phyloP scores from a whole-genome alignment of 1,140 invertebrate species.

The Amyelois transitella region DNA sequence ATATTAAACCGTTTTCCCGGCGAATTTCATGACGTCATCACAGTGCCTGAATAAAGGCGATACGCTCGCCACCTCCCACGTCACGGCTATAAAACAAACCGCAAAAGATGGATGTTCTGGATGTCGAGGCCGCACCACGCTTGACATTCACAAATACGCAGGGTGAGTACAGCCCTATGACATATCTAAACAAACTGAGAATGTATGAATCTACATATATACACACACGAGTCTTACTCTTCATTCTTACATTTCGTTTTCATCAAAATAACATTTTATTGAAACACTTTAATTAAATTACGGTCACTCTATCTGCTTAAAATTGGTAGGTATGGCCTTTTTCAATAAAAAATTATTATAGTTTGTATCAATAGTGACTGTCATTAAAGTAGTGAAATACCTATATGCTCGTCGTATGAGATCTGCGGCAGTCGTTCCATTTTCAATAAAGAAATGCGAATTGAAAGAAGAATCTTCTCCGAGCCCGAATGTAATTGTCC shows the following conservation, averaged over 20 bases:
- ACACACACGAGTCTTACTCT: background rate
- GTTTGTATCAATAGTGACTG: too few species aligned
- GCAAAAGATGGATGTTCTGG: constrained; percentile 1
- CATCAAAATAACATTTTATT: too few species aligned
- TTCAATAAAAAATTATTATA: too few species aligned
- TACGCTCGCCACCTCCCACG: constrained; percentile 3
- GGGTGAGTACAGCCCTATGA: background rate
- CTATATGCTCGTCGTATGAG: background rate
- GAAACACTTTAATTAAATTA: too few species aligned
- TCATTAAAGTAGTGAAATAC: too few species aligned
- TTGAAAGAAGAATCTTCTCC: constrained; percentile 44
- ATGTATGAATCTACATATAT: background rate
- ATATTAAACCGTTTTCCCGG: background rate
- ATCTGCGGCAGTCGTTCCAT: constrained; percentile 17
- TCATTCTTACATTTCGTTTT: too few species aligned
- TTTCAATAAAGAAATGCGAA: constrained; percentile 46
- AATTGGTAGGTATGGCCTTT: too few species aligned
- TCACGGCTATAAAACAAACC: constrained; percentile 1
- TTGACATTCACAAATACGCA: constrained; percentile 4
- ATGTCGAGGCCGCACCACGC: constrained; percentile 2
- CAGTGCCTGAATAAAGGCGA: constrained; percentile 1
- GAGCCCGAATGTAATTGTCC: constrained; percentile 46
- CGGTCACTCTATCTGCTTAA: too few species aligned
- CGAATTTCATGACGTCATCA: constrained; percentile 1
- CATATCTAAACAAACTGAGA: too few species aligned